phyloP scores from a whole-genome alignment of 2,113 vertebrate species.

The Nyctereutes procyonoides region DNA sequence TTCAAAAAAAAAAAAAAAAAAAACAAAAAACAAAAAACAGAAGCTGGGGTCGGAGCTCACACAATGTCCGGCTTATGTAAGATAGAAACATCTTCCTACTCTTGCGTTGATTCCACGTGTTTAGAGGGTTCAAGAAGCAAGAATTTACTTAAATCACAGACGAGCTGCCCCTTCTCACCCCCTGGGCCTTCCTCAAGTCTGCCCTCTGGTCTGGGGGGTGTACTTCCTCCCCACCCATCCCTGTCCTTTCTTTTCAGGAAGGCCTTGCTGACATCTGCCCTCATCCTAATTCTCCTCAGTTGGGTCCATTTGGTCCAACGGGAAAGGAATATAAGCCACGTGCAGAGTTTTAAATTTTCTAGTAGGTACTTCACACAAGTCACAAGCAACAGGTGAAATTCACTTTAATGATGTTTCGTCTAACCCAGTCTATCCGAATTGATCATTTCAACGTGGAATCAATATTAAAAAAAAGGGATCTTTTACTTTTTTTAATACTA shows the following conservation, averaged over 20 bases:
- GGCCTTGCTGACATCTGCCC: not conserved
- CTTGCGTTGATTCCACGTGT: not conserved
- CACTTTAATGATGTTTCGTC: slow-evolving; percentile 38
- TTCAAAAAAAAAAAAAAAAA: not conserved
- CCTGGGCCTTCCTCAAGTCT: not conserved
- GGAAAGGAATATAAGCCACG: slow-evolving; percentile 39
- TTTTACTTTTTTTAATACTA: slow-evolving; percentile 21
- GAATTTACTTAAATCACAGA: not conserved
- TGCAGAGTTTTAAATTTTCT: not conserved
- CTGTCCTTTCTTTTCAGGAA: not conserved
- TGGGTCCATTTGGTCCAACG: not conserved
- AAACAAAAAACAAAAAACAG: not conserved
- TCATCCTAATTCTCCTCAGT: slow-evolving; percentile 15
- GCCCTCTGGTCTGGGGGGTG: not conserved
- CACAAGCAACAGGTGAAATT: slow-evolving; percentile 13
- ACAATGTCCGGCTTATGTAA: not conserved
- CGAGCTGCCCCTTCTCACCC: not conserved
- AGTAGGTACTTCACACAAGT: not conserved
- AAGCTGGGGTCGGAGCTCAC: not conserved
- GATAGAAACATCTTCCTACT: not conserved
- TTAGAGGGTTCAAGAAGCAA: slow-evolving; percentile 7
- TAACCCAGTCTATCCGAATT: not conserved
- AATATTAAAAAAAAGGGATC: not conserved
- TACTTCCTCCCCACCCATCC: not conserved
- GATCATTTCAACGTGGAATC: not conserved